Evolutionary conservation across 2,113 vertebrate species (phyloP), one percentile per base, ranked within the genome.

Genomic region (Crotophaga sulcirostris): DNA sequence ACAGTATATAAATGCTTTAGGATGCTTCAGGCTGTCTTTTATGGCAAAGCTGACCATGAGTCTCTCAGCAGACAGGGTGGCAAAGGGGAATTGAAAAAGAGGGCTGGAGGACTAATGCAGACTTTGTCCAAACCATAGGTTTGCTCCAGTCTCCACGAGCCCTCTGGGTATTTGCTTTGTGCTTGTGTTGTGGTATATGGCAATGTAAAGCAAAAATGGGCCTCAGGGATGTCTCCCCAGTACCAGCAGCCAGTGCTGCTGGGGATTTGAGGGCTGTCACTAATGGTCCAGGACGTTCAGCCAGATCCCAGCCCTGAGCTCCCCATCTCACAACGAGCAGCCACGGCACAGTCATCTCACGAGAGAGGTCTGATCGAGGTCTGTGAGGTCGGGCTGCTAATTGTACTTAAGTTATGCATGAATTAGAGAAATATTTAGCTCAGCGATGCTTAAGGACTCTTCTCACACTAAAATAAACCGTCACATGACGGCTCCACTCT

Each of bases 381-480:
- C 81, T 60, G 44, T 68, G 78, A 79, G 69, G 68, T 87, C 15
- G 2, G 49, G 87, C 58, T 94, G 84, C 62, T 95, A 82, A 87
- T 54, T 87, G 85, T 31, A 55, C 87, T 76, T 44, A 67, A 84
- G 62, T 83, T 72, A 73, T 87, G 90, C 92, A 90, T 68, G 21
- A 87, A 87, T 89, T 73, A 83, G 66, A 82, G 93, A 93, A 91
- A 91, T 85, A 89, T 87, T 97, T 91, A 94, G 93, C 84, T 94
- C 69, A 81, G 73, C 2, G 14, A 33, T 1, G 13, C 92, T 93
- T 36, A 42, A 93, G 85, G 67, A 88, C 84, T 91, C 90, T 97
- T 83, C 54, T 96, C 67, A 54, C 62, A 16, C 85, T 79, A 56
- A 90, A 94, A 91, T 90, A 90, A 91, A 54, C 47, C 47, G 44